Base-by-base conservation (phyloP, 2,888 invertebrate species). In the Bombyx huttoni region DNA sequence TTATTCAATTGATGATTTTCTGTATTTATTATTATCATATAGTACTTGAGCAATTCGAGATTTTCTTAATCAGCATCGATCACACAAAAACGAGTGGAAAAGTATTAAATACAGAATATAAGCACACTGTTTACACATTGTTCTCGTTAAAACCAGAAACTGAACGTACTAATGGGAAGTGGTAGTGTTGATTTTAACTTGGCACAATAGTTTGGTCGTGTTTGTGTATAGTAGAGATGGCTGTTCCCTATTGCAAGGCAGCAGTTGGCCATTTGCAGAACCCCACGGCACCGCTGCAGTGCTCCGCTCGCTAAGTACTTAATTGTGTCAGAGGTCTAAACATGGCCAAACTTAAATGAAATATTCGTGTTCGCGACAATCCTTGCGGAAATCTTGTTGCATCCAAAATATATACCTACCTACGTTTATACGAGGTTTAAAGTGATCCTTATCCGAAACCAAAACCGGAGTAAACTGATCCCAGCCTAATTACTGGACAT, bases 301-400 rank as follows among this genome's bases (percentile, higher is more conserved):
- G 49, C 24, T 46, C 47, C 24, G 49, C 35, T 14, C 49, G 13
- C 63, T 72, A 75, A 76, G 69, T 73, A 73, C 62, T 69, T 70
- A 75, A 74, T 68, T 71, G 67, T 75, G 67, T 76, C 70, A 67
- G 64, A 58, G 58, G 61, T 59, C 60, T 53, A 56, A 60, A 54
- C 63, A 62, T 58, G 57, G 62, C 56, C 61, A 55, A 73, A 70
- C 68, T 73, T 73, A 64, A 71, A 73, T 68, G 64, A 73, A 68
- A 66, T 63, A 65, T 58, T 64, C 61, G 55, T 62, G 63, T 64
- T 63, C 52, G 49, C 13, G 14, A 13, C 40, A 54, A 47, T 52
- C n/a, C 40, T 50, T 47, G 33, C 8, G 35, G 24, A 51, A 40
- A 40, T 40, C 40, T 10, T 12, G 40, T 7, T 40, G 40, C 40